Percentiles rank a stretch among this genome's conserved stretches.
These are phyloP conservation scores for Matsumyia berberina DNA, from an alignment of 2,888 invertebrate species.

Conservation along the genomic window DNA sequence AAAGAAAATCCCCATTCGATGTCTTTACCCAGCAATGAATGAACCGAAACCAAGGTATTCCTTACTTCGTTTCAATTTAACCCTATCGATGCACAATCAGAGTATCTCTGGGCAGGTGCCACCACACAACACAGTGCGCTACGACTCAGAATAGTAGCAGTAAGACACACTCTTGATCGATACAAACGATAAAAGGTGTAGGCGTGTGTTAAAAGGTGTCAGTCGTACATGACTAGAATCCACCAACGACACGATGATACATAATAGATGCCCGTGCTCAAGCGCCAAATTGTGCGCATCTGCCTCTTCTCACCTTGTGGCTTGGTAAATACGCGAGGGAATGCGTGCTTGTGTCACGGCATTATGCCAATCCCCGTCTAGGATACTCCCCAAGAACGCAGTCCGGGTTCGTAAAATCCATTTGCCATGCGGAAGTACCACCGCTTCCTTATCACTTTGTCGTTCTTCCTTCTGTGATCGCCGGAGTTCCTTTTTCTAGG, in stretches of 20 bases:
- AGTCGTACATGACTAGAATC: constrained; percentile 59
- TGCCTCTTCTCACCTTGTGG: constrained; percentile 66
- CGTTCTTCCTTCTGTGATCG: constrained; percentile 47
- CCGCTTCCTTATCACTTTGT: constrained; percentile 53
- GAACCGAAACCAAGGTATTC: constrained; percentile 53
- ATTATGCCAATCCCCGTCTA: constrained; percentile 63
- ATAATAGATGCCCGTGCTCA: constrained; percentile 61
- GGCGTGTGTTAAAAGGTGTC: constrained; percentile 68
- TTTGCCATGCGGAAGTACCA: constrained; percentile 55
- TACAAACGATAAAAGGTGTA: constrained; percentile 67
- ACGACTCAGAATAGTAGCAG: constrained; percentile 46
- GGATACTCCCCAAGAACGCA: constrained; percentile 53
- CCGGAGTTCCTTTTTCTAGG: constrained; percentile 64
- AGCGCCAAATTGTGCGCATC: constrained; percentile 68
- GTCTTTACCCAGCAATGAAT: constrained; percentile 40
- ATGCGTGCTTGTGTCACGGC: constrained; percentile 38
- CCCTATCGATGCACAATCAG: constrained; percentile 75
- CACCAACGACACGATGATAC: constrained; percentile 35
- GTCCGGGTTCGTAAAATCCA: constrained; percentile 26
- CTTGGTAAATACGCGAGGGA: constrained; percentile 70
- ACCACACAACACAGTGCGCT: constrained; percentile 53
- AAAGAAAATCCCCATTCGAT: constrained; percentile 55
- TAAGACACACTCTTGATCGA: constrained; percentile 51
- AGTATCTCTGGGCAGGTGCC: constrained; percentile 64
- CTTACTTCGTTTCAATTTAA: constrained; percentile 59